Percentiles rank a stretch among this genome's conserved stretches.
Conservation (phyloP, 2,797 vertebrate species). For the Knipowitschia caucasica region DNA sequence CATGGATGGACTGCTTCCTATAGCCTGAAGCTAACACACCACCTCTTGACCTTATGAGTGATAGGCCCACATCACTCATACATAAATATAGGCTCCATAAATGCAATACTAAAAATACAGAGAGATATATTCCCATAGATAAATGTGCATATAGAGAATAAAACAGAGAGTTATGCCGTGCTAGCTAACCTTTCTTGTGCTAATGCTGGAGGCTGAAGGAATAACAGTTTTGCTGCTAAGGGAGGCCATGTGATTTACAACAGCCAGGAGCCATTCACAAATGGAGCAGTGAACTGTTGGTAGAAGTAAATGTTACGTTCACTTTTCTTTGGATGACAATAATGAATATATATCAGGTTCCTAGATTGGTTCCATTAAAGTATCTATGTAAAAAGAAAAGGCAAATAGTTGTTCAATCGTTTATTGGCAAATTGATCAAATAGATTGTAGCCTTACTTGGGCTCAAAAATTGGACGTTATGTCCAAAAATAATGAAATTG, state of each 20-base stretch:
- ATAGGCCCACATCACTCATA: slow-evolving; percentile 11
- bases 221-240: slow-evolving; percentile 16
- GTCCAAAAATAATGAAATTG: too few relatives aligned
- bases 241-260: slow-evolving; percentile 13
- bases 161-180: neutral
- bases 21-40: slow-evolving; percentile 23
- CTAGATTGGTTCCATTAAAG: too few relatives aligned
- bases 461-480: too few relatives aligned
- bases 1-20: slow-evolving; percentile 14
- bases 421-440: too few relatives aligned
- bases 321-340: too few relatives aligned
- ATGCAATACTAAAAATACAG: slow-evolving; percentile 6
- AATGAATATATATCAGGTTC: too few relatives aligned
- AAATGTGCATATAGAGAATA: neutral
- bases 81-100: slow-evolving; percentile 6
- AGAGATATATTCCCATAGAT: neutral
- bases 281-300: too few relatives aligned
- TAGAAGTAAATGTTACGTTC: too few relatives aligned
- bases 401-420: too few relatives aligned
- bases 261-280: slow-evolving; percentile 28
- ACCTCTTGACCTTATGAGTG: slow-evolving; percentile 26
- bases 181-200: slow-evolving; percentile 4
- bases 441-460: too few relatives aligned
- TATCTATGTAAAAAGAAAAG: too few relatives aligned
- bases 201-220: slow-evolving; percentile 1